These are phyloP conservation scores for Odontocolon sp. DNA, from an alignment of 2,888 invertebrate genomes.

Conservation along the genomic window DNA sequence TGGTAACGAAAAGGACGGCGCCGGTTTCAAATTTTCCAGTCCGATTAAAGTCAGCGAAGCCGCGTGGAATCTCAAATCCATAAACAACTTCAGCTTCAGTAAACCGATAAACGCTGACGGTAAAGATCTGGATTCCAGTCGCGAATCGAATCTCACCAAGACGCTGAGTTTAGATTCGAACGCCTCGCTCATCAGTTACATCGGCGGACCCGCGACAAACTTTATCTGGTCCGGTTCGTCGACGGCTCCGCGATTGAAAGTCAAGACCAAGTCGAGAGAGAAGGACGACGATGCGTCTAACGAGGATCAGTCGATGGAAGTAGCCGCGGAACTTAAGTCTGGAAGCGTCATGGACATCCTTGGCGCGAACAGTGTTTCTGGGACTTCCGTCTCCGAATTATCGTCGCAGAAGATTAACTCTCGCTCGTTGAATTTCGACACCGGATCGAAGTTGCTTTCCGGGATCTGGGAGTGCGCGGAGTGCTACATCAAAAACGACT, in stretches of 20 bases:
- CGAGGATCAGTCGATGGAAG: too few species aligned
- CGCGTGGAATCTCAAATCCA: constrained; percentile 80
- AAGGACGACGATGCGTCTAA: not conserved
- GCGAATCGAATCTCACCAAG: not conserved
- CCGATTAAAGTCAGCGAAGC: constrained; percentile 81
- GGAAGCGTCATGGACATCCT: constrained; percentile 81
- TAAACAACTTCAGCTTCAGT: constrained; percentile 84
- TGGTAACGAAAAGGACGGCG: constrained; percentile 9
- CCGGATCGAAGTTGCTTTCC: not conserved
- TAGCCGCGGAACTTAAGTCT: constrained; percentile 75
- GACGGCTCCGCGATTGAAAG: constrained; percentile 73
- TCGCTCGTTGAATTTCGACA: not conserved
- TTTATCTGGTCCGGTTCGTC: constrained; percentile 75
- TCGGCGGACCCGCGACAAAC: constrained; percentile 67
- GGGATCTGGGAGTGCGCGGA: constrained; percentile 78
- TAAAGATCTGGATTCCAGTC: constrained; percentile 58
- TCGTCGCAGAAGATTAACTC: not conserved
- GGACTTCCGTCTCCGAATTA: not conserved
- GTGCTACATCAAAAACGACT: constrained; percentile 78
- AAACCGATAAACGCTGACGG: constrained; percentile 80
- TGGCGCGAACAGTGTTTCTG: constrained; percentile 63
- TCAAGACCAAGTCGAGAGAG: constrained; percentile 63
- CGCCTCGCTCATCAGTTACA: constrained; percentile 28
- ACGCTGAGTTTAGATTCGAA: constrained; percentile 61
- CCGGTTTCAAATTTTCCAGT: constrained; percentile 77